These are phyloP conservation scores for Drosophila mimica DNA, from an alignment of 2,888 invertebrate genomes.

Conservation along the genomic window DNA sequence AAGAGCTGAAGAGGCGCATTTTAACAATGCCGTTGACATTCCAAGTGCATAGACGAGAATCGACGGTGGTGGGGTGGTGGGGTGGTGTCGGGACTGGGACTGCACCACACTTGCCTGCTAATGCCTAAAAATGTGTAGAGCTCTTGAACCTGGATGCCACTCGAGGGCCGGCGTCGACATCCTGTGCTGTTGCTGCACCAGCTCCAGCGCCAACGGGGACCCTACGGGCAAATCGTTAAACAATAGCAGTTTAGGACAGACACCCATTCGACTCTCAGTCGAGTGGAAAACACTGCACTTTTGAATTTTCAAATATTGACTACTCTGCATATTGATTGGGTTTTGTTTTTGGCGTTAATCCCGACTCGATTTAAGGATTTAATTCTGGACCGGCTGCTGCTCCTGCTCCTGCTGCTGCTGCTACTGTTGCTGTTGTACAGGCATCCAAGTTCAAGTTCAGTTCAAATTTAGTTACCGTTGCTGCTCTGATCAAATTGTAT, in stretches of 20 bases:
- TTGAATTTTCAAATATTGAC: conserved; percentile 67
- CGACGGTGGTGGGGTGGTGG: background rate
- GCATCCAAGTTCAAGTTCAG: conserved; percentile 33
- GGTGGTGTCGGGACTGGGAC: background rate
- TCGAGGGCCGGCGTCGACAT: conserved; percentile 54
- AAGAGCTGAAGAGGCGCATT: conserved; percentile 10
- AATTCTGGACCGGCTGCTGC: conserved; percentile 5
- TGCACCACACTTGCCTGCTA: conserved; percentile 52
- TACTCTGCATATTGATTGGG: conserved; percentile 69
- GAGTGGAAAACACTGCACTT: conserved; percentile 59
- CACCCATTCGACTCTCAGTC: conserved; percentile 50
- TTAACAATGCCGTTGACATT: conserved; percentile 65
- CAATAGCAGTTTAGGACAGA: conserved; percentile 61
- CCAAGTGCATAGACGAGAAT: conserved; percentile 54
- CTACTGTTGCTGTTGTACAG: background rate
- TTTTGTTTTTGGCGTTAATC: conserved; percentile 21
- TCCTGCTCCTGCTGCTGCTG: background rate
- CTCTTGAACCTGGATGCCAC: conserved; percentile 62
- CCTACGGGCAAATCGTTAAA: conserved; percentile 67
- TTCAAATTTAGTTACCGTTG: conserved; percentile 58
- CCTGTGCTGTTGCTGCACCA: conserved; percentile 25
- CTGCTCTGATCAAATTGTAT: conserved; percentile 62
- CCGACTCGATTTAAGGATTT: conserved; percentile 29
- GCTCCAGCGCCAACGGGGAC: background rate
- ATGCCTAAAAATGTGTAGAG: conserved; percentile 72